Conservation (phyloP, 2,113 vertebrate species). For the Promerops cafer region DNA sequence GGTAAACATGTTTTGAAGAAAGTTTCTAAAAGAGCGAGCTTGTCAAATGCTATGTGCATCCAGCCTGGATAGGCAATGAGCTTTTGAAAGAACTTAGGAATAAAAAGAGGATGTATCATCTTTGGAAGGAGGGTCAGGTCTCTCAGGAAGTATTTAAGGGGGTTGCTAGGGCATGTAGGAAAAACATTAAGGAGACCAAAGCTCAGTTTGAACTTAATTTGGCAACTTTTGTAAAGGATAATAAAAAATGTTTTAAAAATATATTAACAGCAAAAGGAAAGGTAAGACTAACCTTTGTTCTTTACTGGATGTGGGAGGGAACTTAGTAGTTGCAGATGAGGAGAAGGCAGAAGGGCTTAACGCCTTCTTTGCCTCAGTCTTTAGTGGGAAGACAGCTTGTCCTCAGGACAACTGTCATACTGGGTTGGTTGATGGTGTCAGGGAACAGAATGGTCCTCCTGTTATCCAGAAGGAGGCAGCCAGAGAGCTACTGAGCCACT, state of each 20-base stretch:
- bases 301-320: neutral
- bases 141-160: neutral
- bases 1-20: neutral
- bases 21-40: neutral
- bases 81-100: neutral
- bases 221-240: neutral
- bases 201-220: neutral
- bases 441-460: too few relatives aligned
- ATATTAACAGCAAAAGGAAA: neutral
- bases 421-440: neutral
- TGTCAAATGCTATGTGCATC: neutral
- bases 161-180: neutral
- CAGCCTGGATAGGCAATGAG: neutral
- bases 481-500: neutral
- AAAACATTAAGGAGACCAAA: neutral
- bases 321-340: neutral
- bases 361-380: neutral
- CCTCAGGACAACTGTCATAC: neutral
- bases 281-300: neutral
- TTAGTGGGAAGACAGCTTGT: neutral
- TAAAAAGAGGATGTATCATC: neutral
- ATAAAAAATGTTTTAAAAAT: neutral
- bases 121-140: neutral
- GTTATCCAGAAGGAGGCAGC: neutral
- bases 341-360: neutral